Percentiles rank a stretch among this genome's conserved stretches.
Evolutionary conservation across 2,888 invertebrate species (phyloP).

Genomic region (Phortica okadai): DNA sequence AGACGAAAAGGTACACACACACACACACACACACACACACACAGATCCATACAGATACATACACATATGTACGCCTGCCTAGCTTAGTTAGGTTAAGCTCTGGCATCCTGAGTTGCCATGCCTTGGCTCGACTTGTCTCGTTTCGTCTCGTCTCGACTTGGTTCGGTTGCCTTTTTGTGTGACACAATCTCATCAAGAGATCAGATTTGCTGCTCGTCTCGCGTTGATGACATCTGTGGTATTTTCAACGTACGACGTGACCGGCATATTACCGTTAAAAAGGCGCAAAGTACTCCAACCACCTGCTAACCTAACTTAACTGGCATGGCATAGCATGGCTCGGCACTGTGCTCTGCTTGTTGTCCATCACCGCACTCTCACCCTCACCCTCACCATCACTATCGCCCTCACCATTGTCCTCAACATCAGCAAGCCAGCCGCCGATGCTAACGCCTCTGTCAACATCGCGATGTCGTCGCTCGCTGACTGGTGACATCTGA

Average conservation of each 20-base stretch:
- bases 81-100: slow-evolving; percentile 31
- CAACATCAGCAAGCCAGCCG: not conserved
- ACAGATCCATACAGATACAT: not conserved
- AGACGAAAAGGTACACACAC: not conserved
- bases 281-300: not conserved
- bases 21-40: slow-evolving; percentile 3
- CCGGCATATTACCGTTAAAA: slow-evolving; percentile 60
- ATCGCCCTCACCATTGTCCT: not conserved
- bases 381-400: not conserved
- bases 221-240: slow-evolving; percentile 71
- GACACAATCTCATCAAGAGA: slow-evolving; percentile 72
- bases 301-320: not conserved
- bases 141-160: slow-evolving; percentile 49
- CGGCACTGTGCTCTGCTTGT: not conserved
- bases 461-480: slow-evolving; percentile 6
- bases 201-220: slow-evolving; percentile 68
- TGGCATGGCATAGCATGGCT: not conserved
- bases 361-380: not conserved
- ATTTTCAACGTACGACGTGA: slow-evolving; percentile 72
- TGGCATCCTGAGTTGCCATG: not conserved
- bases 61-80: slow-evolving; percentile 33
- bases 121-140: slow-evolving; percentile 16
- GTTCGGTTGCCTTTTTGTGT: slow-evolving; percentile 41
- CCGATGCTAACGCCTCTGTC: not conserved
- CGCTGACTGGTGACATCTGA: slow-evolving; percentile 61